Percentiles rank a stretch among this genome's conserved stretches.
Conservation (phyloP, 2,113 vertebrate genomes). For the Lamprologus tigripictilis region DNA sequence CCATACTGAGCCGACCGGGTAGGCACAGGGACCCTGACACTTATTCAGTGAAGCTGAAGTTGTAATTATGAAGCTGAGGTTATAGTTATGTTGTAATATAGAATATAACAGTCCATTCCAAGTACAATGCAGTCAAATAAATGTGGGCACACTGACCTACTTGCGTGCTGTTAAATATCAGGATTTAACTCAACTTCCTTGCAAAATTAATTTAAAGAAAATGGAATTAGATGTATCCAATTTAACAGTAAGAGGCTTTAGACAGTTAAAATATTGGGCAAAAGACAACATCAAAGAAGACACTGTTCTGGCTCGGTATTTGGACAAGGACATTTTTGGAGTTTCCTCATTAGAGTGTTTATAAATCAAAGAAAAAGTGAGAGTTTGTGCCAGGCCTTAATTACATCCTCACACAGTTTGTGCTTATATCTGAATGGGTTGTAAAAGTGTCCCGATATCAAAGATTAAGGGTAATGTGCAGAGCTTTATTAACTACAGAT, state of each 20-base stretch:
- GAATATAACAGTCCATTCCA: not conserved
- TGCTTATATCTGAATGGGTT: not conserved
- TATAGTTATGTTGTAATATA: not conserved
- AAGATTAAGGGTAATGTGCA: not conserved
- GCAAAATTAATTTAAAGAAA: not conserved
- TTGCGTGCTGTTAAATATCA: not conserved
- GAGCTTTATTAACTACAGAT: not conserved
- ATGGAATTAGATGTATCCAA: not conserved
- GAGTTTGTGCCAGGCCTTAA: not conserved
- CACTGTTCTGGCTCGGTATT: accelerated
- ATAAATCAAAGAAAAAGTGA: not conserved
- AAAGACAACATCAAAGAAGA: not conserved
- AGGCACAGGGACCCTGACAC: not conserved
- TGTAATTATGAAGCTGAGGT: not conserved
- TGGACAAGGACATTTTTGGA: not conserved
- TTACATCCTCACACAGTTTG: not conserved
- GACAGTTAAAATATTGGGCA: not conserved
- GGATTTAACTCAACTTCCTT: not conserved
- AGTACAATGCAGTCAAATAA: not conserved
- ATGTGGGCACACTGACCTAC: not conserved
- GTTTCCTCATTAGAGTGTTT: not conserved
- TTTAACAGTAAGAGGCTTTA: accelerated
- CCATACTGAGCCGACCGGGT: not conserved
- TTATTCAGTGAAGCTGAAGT: not conserved
- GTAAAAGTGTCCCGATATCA: not conserved